phyloP scores from a whole-genome alignment of 2,888 invertebrate species.

The Pheosia gnoma region DNA sequence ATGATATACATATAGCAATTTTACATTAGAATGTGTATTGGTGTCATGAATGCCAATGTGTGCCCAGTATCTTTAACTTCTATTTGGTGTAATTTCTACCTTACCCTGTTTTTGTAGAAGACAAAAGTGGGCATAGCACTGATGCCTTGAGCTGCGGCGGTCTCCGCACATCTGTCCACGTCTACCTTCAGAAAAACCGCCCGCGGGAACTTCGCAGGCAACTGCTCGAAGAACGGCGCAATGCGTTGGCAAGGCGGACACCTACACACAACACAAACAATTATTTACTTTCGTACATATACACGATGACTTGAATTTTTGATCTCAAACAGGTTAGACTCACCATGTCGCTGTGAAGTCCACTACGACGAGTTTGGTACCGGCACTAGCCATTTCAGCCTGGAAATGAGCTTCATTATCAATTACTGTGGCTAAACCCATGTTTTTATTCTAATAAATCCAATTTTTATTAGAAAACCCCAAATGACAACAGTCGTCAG shows the following conservation, averaged over 20 bases:
- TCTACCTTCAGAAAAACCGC: slow-evolving; percentile 97
- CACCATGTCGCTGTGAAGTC: slow-evolving; percentile 98
- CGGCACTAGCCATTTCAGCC: slow-evolving; percentile 92
- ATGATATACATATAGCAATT: too few species aligned
- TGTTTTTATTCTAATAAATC: slow-evolving; percentile 48
- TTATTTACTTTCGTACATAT: slow-evolving; percentile 27
- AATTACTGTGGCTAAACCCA: slow-evolving; percentile 86
- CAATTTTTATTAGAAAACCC: slow-evolving; percentile 33
- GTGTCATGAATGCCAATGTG: too few species aligned
- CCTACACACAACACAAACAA: slow-evolving; percentile 80
- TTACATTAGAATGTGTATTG: too few species aligned
- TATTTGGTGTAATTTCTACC: slow-evolving; percentile 13
- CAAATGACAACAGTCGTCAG: slow-evolving; percentile 52
- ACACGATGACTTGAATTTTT: slow-evolving; percentile 69
- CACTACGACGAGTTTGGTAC: slow-evolving; percentile 94
- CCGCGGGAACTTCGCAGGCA: slow-evolving; percentile 93
- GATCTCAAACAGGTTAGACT: slow-evolving; percentile 55
- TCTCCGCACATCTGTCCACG: slow-evolving; percentile 96
- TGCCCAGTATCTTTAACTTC: not conserved
- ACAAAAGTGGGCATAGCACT: slow-evolving; percentile 99
- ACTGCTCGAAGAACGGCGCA: slow-evolving; percentile 95
- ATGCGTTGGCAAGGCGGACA: slow-evolving; percentile 98
- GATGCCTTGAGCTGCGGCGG: slow-evolving; percentile 94
- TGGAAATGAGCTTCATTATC: slow-evolving; percentile 93
- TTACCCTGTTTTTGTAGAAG: slow-evolving; percentile 93